Percentiles rank a stretch among this genome's conserved stretches.
These are phyloP conservation scores for Colostygia pectinataria DNA, from an alignment of 2,888 invertebrate genomes.

Conservation along the genomic window DNA sequence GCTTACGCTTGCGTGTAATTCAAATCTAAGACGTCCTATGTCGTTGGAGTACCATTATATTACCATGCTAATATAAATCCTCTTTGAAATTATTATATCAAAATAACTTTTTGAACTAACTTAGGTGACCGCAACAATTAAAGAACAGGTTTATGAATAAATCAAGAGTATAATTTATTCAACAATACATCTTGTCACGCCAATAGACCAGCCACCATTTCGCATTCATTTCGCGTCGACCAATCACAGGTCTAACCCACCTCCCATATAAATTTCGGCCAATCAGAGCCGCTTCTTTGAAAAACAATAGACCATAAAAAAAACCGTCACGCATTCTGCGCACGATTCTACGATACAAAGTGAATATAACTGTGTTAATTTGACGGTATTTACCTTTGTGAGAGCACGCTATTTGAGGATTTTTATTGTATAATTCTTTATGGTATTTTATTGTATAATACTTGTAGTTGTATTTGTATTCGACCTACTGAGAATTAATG, in stretches of 20 bases:
- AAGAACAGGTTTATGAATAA: constrained; percentile 28
- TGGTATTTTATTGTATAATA: constrained; percentile 7
- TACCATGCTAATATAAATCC: too few species aligned
- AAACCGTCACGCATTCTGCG: constrained; percentile 74
- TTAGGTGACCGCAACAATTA: constrained; percentile 22
- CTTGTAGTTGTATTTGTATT: too few species aligned
- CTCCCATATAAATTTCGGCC: constrained; percentile 62
- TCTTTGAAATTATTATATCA: too few species aligned
- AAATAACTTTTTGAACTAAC: constrained; percentile 19
- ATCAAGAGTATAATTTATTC: constrained; percentile 66
- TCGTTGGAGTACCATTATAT: too few species aligned
- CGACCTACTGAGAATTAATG: too few species aligned
- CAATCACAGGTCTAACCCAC: constrained; percentile 59
- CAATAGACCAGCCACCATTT: constrained; percentile 75
- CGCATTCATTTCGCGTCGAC: constrained; percentile 65
- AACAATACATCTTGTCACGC: constrained; percentile 69
- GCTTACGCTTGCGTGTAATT: too few species aligned
- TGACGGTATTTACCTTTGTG: constrained; percentile 28
- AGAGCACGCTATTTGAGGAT: constrained; percentile 36
- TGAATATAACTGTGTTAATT: constrained; percentile 58
- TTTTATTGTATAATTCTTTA: constrained; percentile 24
- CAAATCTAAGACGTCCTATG: too few species aligned
- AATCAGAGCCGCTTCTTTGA: constrained; percentile 67
- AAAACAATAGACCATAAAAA: constrained; percentile 82
- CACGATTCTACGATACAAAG: constrained; percentile 46